Evolutionary conservation across 2,888 invertebrate species (phyloP).

Genomic region (Agrotis segetum): DNA sequence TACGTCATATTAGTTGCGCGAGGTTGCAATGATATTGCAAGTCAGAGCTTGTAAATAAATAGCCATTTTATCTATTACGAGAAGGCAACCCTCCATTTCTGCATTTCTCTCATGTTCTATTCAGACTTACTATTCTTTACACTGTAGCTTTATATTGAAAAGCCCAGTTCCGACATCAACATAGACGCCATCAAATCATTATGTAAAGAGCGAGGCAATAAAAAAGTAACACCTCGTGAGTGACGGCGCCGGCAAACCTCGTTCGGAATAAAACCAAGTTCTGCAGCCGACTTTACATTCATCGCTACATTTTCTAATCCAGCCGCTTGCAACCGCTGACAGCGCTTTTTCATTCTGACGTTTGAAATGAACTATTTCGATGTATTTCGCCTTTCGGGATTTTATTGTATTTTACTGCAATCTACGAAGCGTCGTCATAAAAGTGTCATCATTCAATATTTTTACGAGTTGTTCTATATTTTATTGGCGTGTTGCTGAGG

Average conservation of each 20-base stretch:
- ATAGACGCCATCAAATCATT: slow-evolving; percentile 53
- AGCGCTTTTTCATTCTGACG: slow-evolving; percentile 62
- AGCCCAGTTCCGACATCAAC: slow-evolving; percentile 28
- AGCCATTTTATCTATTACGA: neutral
- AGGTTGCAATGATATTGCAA: neutral
- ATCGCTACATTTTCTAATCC: slow-evolving; percentile 65
- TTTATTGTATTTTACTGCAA: slow-evolving; percentile 56
- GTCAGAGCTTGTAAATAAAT: neutral
- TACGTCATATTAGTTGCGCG: neutral
- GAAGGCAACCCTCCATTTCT: neutral
- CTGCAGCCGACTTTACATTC: slow-evolving; percentile 57
- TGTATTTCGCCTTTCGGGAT: slow-evolving; percentile 42
- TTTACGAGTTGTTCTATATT: slow-evolving; percentile 52
- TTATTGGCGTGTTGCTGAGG: slow-evolving; percentile 27
- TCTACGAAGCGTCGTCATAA: slow-evolving; percentile 47
- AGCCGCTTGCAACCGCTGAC: slow-evolving; percentile 61
- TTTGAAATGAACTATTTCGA: slow-evolving; percentile 63
- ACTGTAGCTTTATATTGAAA: slow-evolving; percentile 29
- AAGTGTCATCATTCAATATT: slow-evolving; percentile 61
- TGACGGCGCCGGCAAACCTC: slow-evolving; percentile 51
- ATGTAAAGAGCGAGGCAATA: slow-evolving; percentile 55
- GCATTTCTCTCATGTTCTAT: neutral
- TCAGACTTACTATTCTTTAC: neutral
- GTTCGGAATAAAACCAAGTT: slow-evolving; percentile 56
- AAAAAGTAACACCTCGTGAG: slow-evolving; percentile 61